phyloP scores from a whole-genome alignment of 2,113 vertebrate genomes.

The Osmerus mordax region DNA sequence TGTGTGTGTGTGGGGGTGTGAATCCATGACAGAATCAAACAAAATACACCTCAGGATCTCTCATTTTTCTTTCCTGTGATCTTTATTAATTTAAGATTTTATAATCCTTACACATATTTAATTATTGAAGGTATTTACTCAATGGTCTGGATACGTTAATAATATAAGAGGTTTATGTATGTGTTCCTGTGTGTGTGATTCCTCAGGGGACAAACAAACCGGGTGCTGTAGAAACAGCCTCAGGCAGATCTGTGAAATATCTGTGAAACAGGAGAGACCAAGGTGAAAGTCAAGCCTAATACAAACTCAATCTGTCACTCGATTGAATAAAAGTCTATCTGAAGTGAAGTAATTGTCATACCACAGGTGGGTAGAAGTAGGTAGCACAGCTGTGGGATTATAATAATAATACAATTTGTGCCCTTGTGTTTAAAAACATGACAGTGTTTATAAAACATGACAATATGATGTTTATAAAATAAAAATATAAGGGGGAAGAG shows the following conservation, averaged over 20 bases:
- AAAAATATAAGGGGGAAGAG: not conserved
- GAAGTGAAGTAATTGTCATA: not conserved
- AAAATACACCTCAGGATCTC: not conserved
- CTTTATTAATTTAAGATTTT: constrained; percentile 36
- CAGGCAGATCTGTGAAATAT: not conserved
- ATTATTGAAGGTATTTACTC: constrained; percentile 18
- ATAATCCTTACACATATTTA: constrained; percentile 21
- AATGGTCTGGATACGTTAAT: not conserved
- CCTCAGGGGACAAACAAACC: not conserved
- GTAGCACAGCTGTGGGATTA: not conserved
- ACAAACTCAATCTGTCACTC: constrained; percentile 1
- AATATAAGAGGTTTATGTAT: constrained; percentile 4
- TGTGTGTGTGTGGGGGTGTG: too few relatives aligned
- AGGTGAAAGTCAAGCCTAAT: constrained; percentile 1
- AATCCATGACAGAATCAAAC: not conserved
- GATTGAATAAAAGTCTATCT: constrained; percentile 1
- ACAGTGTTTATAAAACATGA: not conserved
- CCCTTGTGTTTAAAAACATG: too few relatives aligned
- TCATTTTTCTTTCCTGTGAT: constrained; percentile 5
- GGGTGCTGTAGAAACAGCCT: not conserved
- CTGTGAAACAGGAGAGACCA: not conserved
- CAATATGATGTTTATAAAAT: not conserved
- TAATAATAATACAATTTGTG: too few relatives aligned
- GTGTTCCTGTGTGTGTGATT: constrained; percentile 3
- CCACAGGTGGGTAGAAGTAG: not conserved